These are phyloP conservation scores for Hydra vulgaris DNA, from an alignment of 30 jellyfish, hydroid and myxozoan species.

Conservation along the genomic window DNA sequence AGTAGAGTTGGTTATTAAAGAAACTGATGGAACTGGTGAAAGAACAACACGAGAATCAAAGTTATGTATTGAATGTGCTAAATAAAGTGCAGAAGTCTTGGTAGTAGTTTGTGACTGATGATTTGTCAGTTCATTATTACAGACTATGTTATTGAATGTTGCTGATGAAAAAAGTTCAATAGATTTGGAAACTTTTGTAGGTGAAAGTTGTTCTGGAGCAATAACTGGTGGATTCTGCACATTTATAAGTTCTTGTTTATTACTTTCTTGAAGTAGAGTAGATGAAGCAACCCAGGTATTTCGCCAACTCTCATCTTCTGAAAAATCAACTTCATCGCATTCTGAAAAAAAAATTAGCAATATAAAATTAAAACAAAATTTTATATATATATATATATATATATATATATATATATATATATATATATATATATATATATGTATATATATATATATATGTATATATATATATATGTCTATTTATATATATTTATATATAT, in stretches of 20 bases:
- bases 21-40: not conserved
- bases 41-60: not conserved
- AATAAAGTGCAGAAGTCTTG: not conserved
- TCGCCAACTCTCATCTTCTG: not conserved
- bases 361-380: not conserved
- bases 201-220: not conserved
- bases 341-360: not conserved
- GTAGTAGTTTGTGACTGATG: not conserved
- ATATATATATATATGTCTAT: not conserved
- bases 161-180: not conserved
- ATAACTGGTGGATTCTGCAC: no score
- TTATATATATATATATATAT: no score
- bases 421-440: not conserved
- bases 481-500: slow-evolving; percentile 1
- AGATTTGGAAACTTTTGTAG: not conserved
- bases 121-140: not conserved
- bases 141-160: not conserved
- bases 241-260: not conserved
- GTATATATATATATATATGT: not conserved
- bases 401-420: not conserved
- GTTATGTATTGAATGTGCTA: not conserved
- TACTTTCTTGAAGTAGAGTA: not conserved
- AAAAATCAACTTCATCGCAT: not conserved
- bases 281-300: not conserved
- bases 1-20: not conserved